Conservation (phyloP, 2,888 invertebrate species). For the Hedychridium roseum region DNA sequence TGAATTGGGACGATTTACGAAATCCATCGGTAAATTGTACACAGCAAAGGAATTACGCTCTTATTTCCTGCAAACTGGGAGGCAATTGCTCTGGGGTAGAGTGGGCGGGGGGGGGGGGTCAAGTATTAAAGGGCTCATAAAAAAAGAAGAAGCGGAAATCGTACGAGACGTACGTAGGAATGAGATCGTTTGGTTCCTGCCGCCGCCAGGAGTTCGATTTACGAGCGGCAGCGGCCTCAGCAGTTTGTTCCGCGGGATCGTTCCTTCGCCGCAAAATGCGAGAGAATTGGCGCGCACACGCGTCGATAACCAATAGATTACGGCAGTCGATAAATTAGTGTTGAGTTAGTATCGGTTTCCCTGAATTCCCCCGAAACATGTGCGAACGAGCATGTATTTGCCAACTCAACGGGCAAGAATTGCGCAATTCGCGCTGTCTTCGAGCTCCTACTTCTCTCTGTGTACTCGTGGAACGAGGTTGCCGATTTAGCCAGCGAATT, state of each 20-base stretch:
- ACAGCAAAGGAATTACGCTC: conserved; percentile 15
- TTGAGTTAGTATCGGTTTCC: conserved; percentile 40
- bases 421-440: no score
- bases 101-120: no score
- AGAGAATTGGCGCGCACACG: no score
- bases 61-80: no score
- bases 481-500: no score
- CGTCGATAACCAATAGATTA: conserved; percentile 33
- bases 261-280: conserved; percentile 25
- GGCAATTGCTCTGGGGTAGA: no score
- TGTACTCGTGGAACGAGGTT: no score
- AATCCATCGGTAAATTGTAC: conserved; percentile 16
- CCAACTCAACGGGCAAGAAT: no score
- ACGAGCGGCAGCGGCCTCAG: conserved; percentile 26
- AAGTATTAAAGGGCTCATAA: conserved; percentile 28
- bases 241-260: conserved; percentile 33
- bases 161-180: conserved; percentile 21
- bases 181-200: conserved; percentile 19
- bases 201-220: conserved; percentile 26
- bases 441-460: no score
- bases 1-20: not conserved
- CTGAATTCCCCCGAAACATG: no score
- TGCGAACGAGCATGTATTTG: no score
- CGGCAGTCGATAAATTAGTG: conserved; percentile 43
- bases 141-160: conserved; percentile 19